Base-by-base conservation (phyloP, 2,888 invertebrate genomes). In the Euclidia mi region DNA sequence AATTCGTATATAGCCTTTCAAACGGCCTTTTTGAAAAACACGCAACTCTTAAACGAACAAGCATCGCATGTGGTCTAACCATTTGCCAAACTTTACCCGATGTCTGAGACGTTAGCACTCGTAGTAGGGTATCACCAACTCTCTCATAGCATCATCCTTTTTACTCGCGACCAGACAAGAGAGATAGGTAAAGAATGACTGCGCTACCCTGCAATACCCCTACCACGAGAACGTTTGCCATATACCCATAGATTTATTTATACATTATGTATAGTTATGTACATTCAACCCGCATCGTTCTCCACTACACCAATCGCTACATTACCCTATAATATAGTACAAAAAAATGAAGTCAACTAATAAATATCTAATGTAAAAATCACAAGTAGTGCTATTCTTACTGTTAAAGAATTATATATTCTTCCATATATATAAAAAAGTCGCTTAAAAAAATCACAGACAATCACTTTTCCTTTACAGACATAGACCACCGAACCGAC, bases 381-480 rank as follows among this genome's bases (percentile, higher is more conserved):
- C 94, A 94, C 95, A 94, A 91, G 90, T 94, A 93, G 94, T 94
- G 94, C 94, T 94, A 95, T 92, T 91, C 94, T 95, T 94, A 94
- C 87, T 91, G 93, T 94, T 94, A 92, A 90, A 91, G 92, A 91
- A 91, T 92, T 91, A 89, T 89, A 88, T 87, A 89, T 89, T 90
- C 81, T 92, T 90, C 84, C 90, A 88, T 91, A 90, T 92, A 92
- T 94, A 92, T 93, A 93, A 94, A 94, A 94, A 95, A 94, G 95
- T 95, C 94, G 94, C 95, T 94, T 94, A 94, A 94, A 94, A 94
- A 94, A 95, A 95, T 95, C 95, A 95, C 95, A 95, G 95, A 95
- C 95, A 94, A 94, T 94, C 94, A 94, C 93, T 92, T 92, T 88
- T 87, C 89, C 89, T 91, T 92, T 94, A 94, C 93, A 94, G 90